phyloP scores from a whole-genome alignment of 92 coral and sea anemone species.

The Isaurus tuberculatus region DNA sequence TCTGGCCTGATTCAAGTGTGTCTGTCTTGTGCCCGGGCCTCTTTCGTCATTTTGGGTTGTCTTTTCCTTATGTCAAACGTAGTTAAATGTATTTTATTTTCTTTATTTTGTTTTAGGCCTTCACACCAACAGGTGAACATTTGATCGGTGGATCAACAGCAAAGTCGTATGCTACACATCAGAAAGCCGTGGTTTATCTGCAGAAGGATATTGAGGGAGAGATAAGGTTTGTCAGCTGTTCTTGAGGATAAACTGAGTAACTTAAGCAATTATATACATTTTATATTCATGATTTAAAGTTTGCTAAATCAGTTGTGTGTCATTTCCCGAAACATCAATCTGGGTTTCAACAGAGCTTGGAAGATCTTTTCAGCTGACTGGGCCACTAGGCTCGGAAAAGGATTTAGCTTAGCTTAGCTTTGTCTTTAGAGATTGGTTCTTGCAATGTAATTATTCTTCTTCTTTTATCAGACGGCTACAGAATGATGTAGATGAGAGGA shows the following conservation, averaged over 20 bases:
- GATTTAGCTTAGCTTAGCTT: too few relatives aligned
- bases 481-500: constrained; percentile 64
- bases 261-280: too few relatives aligned
- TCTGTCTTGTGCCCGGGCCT: too few relatives aligned
- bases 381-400: too few relatives aligned
- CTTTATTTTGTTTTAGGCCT: constrained; percentile 69
- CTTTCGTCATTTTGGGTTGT: too few relatives aligned
- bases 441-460: neutral
- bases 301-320: neutral
- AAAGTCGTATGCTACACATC: constrained; percentile 79
- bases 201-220: constrained; percentile 93
- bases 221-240: constrained; percentile 65
- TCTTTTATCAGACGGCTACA: constrained; percentile 67
- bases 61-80: too few relatives aligned
- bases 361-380: too few relatives aligned
- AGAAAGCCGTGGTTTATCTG: constrained; percentile 70
- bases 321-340: neutral
- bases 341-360: too few relatives aligned
- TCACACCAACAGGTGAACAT: constrained; percentile 92
- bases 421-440: too few relatives aligned
- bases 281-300: neutral
- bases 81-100: neutral
- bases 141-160: constrained; percentile 90
- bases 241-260: neutral
- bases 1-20: too few relatives aligned